phyloP scores from a whole-genome alignment of 1,140 invertebrate genomes.

The Piezodorus guildinii region DNA sequence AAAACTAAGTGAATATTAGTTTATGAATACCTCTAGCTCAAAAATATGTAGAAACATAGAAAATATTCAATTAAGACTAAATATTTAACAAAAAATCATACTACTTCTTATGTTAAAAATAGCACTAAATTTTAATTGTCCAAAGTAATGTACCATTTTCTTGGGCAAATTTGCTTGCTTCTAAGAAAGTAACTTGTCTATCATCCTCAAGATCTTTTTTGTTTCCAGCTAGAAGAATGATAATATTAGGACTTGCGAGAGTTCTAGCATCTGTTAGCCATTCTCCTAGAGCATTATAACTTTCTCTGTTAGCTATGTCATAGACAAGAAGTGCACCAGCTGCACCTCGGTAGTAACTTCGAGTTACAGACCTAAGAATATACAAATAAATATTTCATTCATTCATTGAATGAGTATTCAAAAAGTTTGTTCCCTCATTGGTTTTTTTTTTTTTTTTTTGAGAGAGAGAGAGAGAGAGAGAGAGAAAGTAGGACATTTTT shows the following conservation, averaged over 20 bases:
- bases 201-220: conserved; percentile 70
- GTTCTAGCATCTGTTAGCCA: conserved; percentile 78
- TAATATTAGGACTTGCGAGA: conserved; percentile 74
- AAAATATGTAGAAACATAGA: too few relatives aligned
- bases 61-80: too few relatives aligned
- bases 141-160: conserved; percentile 51
- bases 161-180: conserved; percentile 69
- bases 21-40: too few relatives aligned
- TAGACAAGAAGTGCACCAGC: conserved; percentile 69
- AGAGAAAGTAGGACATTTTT: too few relatives aligned
- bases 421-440: too few relatives aligned
- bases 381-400: too few relatives aligned
- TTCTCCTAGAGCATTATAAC: conserved; percentile 65
- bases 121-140: not conserved
- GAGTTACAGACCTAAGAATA: conserved; percentile 65
- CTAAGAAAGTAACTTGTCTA: conserved; percentile 66
- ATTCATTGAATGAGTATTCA: too few relatives aligned
- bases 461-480: too few relatives aligned
- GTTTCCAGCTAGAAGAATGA: conserved; percentile 69
- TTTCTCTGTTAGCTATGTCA: conserved; percentile 68
- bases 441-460: too few relatives aligned
- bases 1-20: too few relatives aligned
- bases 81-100: too few relatives aligned
- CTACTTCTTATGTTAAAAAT: too few relatives aligned
- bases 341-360: conserved; percentile 70